Conservation (phyloP, 2,797 vertebrate species). For the Acropternis orthonyx region DNA sequence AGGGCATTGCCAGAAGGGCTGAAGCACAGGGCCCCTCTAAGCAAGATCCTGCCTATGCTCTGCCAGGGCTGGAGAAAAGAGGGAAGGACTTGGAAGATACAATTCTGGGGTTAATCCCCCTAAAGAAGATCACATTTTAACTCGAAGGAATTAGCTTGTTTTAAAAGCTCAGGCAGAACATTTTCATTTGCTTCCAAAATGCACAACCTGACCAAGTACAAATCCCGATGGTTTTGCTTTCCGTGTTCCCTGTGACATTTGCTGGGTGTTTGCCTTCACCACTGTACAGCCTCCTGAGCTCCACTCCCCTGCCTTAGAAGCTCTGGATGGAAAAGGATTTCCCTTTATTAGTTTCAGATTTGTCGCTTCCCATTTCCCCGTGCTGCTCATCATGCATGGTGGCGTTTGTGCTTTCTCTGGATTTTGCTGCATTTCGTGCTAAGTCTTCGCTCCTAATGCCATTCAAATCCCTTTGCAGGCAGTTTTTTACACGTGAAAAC, state of each 20-base stretch:
- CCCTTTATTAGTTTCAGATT: neutral
- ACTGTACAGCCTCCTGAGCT: fast-evolving
- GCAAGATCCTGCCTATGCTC: neutral
- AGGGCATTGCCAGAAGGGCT: neutral
- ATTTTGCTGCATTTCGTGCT: neutral
- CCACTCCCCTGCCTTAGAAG: neutral
- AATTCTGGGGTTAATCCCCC: neutral
- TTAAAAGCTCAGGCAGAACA: neutral
- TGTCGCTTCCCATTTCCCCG: neutral
- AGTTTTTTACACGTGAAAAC: neutral
- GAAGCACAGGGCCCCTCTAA: neutral
- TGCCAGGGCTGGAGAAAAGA: neutral
- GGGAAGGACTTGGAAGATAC: neutral
- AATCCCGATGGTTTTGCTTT: neutral
- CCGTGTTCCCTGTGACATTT: neutral
- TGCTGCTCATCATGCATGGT: neutral
- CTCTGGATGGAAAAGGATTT: neutral
- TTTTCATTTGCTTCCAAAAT: neutral
- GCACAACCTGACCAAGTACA: neutral
- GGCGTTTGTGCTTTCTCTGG: neutral
- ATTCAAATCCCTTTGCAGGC: neutral
- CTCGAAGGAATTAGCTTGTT: neutral
- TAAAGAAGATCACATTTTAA: neutral
- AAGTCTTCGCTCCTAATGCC: neutral
- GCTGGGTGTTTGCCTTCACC: neutral